A percentile compares a stretch with the other conserved stretches of the same genome.
Conservation (phyloP, 1,140 invertebrate species). For the Tetramorium parvispinum region DNA sequence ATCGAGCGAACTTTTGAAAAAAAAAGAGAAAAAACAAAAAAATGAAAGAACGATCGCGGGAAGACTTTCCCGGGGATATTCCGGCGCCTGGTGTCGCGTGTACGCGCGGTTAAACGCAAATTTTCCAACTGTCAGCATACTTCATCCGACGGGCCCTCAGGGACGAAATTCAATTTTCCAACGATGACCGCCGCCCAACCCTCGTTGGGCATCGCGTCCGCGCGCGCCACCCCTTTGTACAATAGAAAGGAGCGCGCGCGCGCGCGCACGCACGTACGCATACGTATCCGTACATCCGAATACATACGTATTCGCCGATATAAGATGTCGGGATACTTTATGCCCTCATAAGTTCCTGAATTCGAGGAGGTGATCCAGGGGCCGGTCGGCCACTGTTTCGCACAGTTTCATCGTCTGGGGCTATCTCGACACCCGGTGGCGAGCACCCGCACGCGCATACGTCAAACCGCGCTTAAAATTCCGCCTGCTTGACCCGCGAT, state of each 20-base stretch:
- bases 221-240: conserved; percentile 25
- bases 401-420: conserved; percentile 33
- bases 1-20: neutral
- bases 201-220: conserved; percentile 59
- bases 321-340: conserved; percentile 80
- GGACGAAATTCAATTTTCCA: conserved; percentile 85
- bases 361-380: conserved; percentile 59
- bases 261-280: conserved; percentile 23
- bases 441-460: neutral
- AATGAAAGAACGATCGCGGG: neutral
- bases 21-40: neutral
- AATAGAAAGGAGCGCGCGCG: neutral
- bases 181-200: conserved; percentile 84
- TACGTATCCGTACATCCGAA: conserved; percentile 57
- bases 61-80: conserved; percentile 54
- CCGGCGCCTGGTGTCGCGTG: conserved; percentile 52
- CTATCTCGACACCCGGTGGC: conserved; percentile 23
- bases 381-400: conserved; percentile 32
- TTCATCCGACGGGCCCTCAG: conserved; percentile 81
- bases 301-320: conserved; percentile 52
- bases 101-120: conserved; percentile 74
- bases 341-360: conserved; percentile 83
- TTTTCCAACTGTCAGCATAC: conserved; percentile 83
- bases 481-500: conserved; percentile 86
- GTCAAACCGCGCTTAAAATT: conserved; percentile 84